Evolutionary conservation across 2,888 invertebrate species (phyloP), one percentile per base, ranked within the genome.

Genomic region (Cerastoderma edule): DNA sequence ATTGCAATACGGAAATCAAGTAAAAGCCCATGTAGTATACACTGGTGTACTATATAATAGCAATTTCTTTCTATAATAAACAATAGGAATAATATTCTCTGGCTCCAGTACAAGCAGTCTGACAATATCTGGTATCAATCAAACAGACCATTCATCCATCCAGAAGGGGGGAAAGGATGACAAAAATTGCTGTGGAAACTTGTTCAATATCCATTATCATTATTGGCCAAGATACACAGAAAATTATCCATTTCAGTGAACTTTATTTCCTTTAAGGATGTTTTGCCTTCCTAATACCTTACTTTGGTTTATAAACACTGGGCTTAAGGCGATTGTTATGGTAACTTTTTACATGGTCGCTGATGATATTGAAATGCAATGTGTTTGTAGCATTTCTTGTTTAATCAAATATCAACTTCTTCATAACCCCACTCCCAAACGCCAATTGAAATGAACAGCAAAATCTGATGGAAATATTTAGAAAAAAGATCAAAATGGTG

Each of bases 121-220:
- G 60, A 60, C 60, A 60, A 60, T 60, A 60, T 60, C 60, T 60
- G 60, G 60, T 60, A 60, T 60, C 60, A 60, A 60, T 60, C 60
- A 60, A 60, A 60, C 60, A 39, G 32, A 19, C 60, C 60, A 60
- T 60, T 39, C 60, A 60, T 39, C 39, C 24, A 8, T 56, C 33
- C 39, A 33, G 28, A 33, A 33, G 30, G n/a, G 48, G 35, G 30
- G 57, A 57, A 30, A 60, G 5, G 22, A 33, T 22, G 39, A 35
- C 60, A 60, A 32, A 60, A 35, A 60, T 60, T 22, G 32, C 27
- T 27, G 22, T 19, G 32, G 35, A 60, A 50, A 50, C 50, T 50
- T 50, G 50, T 50, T 50, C 50, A 50, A 50, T 50, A 50, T 50
- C 50, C 50, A 50, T 50, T 50, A 50, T 50, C 50, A 50, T 50